phyloP scores from a whole-genome alignment of 2,888 invertebrate species.

The Campoletis raptor region DNA sequence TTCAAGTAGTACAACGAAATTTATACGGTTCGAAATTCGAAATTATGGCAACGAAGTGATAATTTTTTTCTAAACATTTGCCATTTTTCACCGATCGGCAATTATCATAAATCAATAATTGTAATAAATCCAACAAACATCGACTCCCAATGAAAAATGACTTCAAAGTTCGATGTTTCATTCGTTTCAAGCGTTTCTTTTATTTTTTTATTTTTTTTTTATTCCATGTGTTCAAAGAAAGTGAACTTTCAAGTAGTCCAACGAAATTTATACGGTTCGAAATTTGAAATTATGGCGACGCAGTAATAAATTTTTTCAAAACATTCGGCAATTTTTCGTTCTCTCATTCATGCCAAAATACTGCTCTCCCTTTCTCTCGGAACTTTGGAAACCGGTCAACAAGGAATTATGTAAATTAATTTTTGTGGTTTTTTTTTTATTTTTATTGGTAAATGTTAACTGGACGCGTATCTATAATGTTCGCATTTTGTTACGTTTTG shows the following conservation, averaged over 20 bases:
- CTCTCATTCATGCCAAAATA: not conserved
- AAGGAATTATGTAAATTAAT: not conserved
- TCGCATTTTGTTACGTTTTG: conserved; percentile 30
- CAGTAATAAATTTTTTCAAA: not conserved
- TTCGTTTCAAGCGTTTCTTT: not conserved
- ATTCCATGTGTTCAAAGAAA: not conserved
- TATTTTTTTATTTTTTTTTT: not conserved
- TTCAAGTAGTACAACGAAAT: not conserved
- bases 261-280: not conserved
- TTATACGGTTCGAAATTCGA: not conserved
- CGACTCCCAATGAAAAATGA: not conserved
- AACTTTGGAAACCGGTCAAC: conserved; percentile 28
- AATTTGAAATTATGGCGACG: not conserved
- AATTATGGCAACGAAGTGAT: not conserved
- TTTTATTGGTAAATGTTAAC: not conserved
- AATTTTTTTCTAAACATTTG: not conserved
- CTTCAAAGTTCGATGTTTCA: not conserved
- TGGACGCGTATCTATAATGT: conserved; percentile 8
- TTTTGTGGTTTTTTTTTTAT: not conserved
- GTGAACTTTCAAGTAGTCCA: not conserved
- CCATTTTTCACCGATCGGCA: not conserved
- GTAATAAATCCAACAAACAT: not conserved
- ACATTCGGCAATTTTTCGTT: not conserved
- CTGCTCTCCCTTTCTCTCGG: conserved; percentile 5
- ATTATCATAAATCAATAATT: not conserved